Conservation (phyloP, 2,888 invertebrate genomes). For the Nomada hirtipes region DNA sequence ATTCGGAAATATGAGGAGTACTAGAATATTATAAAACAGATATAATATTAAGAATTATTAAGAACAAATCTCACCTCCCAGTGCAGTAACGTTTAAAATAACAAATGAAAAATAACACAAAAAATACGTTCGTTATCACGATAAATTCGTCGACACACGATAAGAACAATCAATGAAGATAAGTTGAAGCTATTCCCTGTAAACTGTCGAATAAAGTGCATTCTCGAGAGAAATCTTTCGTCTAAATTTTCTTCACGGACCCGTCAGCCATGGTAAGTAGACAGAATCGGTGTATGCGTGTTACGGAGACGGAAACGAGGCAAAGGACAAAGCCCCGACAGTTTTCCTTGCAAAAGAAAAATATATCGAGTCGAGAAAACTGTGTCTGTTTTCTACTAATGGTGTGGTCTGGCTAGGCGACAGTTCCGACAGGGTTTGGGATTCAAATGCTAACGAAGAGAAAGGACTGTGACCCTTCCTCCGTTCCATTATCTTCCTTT, state of each 20-base stretch:
- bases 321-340: conserved; percentile 1
- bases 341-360: conserved; percentile 39
- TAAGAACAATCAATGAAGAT: neutral
- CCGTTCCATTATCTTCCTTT: neutral
- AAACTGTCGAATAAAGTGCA: conserved; percentile 5
- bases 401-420: conserved; percentile 16
- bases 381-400: conserved; percentile 53
- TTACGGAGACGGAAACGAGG: neutral
- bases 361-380: conserved; percentile 48
- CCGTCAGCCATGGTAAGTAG: conserved; percentile 43
- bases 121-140: too few relatives aligned
- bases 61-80: too few relatives aligned
- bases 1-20: too few relatives aligned
- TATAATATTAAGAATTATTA: too few relatives aligned
- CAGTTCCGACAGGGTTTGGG: conserved; percentile 50
- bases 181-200: neutral
- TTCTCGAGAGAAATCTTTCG: conserved; percentile 23
- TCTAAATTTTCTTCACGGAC: conserved; percentile 9
- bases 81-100: too few relatives aligned
- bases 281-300: conserved; percentile 28
- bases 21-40: too few relatives aligned
- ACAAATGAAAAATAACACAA: too few relatives aligned
- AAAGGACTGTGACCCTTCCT: conserved; percentile 6
- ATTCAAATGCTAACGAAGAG: conserved; percentile 59
- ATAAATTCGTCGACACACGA: too few relatives aligned